Conservation (phyloP, 1,140 invertebrate genomes). For the Drosophila triauraria region DNA sequence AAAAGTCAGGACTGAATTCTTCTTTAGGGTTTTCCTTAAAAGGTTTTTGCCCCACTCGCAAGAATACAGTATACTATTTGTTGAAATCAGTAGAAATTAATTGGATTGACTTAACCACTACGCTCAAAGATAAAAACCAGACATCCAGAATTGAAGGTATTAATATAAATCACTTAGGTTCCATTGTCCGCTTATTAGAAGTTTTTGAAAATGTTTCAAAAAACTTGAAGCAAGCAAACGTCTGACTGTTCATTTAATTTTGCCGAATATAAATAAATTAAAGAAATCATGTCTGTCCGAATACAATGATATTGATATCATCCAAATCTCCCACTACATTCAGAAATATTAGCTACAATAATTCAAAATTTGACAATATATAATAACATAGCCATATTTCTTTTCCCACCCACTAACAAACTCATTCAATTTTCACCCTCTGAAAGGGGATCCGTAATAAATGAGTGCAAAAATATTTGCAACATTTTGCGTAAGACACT, state of each 20-base stretch:
- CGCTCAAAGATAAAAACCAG: constrained; percentile 7
- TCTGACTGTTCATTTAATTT: neutral
- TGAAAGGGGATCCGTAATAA: too few relatives aligned
- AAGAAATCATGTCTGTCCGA: neutral
- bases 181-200: constrained; percentile 5
- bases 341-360: constrained; percentile 1
- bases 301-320: neutral
- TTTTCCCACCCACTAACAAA: constrained; percentile 9
- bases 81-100: constrained; percentile 23
- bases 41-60: constrained; percentile 28
- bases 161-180: constrained; percentile 10
- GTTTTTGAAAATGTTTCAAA: constrained; percentile 34
- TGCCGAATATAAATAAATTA: neutral
- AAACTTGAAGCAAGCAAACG: constrained; percentile 14
- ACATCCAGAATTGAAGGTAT: constrained; percentile 23
- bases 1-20: neutral
- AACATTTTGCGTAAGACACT: too few relatives aligned
- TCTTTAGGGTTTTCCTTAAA: constrained; percentile 18
- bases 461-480: too few relatives aligned
- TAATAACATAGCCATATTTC: constrained; percentile 27
- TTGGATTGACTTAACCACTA: constrained; percentile 11
- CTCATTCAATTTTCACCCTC: too few relatives aligned
- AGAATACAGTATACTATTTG: constrained; percentile 37
- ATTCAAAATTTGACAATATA: constrained; percentile 17
- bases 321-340: constrained; percentile 1